These are phyloP conservation scores for Steinernema carpocapsae DNA, from an alignment of 2,888 invertebrate species.

Conservation along the genomic window DNA sequence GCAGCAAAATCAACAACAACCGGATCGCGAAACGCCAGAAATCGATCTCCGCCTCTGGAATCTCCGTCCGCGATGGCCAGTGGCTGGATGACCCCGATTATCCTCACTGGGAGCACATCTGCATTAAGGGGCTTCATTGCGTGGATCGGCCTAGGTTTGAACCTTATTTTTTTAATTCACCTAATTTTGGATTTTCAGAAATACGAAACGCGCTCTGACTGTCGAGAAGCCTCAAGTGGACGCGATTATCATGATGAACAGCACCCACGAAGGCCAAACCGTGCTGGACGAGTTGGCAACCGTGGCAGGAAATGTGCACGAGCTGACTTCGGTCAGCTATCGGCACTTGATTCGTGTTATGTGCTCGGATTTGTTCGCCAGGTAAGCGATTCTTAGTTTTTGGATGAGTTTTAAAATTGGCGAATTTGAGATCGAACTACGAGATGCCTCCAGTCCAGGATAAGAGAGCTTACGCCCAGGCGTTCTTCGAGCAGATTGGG, in stretches of 20 bases:
- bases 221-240: neutral
- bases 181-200: neutral
- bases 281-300: neutral
- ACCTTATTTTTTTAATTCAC: neutral
- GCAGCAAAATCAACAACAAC: constrained; percentile 21
- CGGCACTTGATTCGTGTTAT: neutral
- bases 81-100: constrained; percentile 19
- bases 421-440: too few relatives aligned
- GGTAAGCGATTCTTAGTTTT: neutral
- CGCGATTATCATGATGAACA: neutral
- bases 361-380: neutral
- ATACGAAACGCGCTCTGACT: neutral
- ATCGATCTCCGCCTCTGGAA: neutral
- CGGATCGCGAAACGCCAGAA: neutral
- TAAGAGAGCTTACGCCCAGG: neutral
- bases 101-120: constrained; percentile 20
- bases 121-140: neutral
- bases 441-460: neutral
- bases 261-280: neutral
- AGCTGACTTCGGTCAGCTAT: neutral
- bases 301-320: neutral
- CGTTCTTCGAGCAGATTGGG: neutral
- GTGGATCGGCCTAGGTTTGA: neutral
- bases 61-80: neutral
- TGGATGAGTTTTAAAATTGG: neutral